These are phyloP conservation scores for Mesochorus sp. DNA, from an alignment of 2,888 invertebrate species.

Conservation along the genomic window DNA sequence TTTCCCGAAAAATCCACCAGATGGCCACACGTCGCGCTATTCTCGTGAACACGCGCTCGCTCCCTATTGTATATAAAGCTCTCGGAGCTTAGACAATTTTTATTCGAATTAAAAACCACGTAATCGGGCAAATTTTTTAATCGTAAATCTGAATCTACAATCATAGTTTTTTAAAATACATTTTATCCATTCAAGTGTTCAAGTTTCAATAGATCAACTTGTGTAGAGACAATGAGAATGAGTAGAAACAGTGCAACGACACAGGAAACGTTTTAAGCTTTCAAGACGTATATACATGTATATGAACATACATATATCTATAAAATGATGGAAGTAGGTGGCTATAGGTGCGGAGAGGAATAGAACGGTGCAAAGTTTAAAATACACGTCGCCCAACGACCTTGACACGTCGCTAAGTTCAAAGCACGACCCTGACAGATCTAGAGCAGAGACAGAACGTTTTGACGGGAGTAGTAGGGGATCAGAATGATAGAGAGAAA, in stretches of 20 bases:
- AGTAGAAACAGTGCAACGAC: conserved; percentile 41
- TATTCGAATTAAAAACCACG: no score
- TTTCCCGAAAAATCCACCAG: no score
- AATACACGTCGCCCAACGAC: conserved; percentile 59
- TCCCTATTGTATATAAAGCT: no score
- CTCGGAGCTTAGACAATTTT: no score
- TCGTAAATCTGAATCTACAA: no score
- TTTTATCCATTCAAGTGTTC: no score
- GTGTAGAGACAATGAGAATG: background rate
- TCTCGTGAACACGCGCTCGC: no score
- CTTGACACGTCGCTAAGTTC: conserved; percentile 63
- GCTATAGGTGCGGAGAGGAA: conserved; percentile 13
- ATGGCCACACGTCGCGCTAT: no score
- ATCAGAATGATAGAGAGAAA: conserved; percentile 31
- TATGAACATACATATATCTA: conserved; percentile 8
- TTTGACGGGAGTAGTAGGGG: conserved; percentile 40
- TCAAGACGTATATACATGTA: background rate
- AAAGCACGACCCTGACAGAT: conserved; percentile 62
- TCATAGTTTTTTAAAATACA: no score
- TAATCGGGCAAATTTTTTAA: no score
- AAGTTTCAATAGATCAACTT: background rate
- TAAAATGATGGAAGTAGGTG: background rate
- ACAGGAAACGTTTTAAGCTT: conserved; percentile 39
- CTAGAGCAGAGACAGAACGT: conserved; percentile 53
- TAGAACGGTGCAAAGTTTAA: conserved; percentile 59